Conservation (phyloP, 2,888 invertebrate species). For the Trissonchulus latispiculum region DNA sequence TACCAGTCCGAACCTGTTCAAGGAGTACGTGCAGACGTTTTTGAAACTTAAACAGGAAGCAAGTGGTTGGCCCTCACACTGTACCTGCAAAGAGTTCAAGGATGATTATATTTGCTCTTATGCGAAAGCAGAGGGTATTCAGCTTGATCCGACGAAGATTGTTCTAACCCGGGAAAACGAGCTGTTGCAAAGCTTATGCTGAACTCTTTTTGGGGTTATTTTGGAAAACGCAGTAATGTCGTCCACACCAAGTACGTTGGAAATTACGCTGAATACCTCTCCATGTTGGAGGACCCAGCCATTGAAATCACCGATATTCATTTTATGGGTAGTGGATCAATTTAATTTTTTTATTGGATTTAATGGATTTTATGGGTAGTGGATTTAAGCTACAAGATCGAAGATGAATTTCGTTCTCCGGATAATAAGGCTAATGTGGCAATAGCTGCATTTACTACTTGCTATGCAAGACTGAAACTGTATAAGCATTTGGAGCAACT, state of each 20-base stretch:
- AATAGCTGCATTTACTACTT: constrained; percentile 44
- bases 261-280: not conserved
- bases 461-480: constrained; percentile 39
- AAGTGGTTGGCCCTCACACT: not conserved
- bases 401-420: not conserved
- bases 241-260: not conserved
- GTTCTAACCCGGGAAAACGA: not conserved
- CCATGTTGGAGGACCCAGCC: not conserved
- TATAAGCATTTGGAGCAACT: too few relatives aligned
- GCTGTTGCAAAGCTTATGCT: not conserved
- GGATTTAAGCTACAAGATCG: not conserved
- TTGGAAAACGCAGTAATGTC: not conserved
- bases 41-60: not conserved
- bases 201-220: not conserved
- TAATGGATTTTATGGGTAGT: too few relatives aligned
- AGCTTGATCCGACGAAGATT: not conserved
- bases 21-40: too few relatives aligned
- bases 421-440: constrained; percentile 31
- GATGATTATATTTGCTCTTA: not conserved
- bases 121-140: not conserved
- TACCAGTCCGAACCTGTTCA: not conserved
- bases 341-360: too few relatives aligned
- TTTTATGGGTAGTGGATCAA: not conserved
- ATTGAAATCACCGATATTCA: not conserved
- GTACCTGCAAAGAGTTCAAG: not conserved